Percentiles rank a stretch among this genome's conserved stretches.
phyloP scores from a whole-genome alignment of 2,113 vertebrate genomes.

The Callorhinus ursinus region DNA sequence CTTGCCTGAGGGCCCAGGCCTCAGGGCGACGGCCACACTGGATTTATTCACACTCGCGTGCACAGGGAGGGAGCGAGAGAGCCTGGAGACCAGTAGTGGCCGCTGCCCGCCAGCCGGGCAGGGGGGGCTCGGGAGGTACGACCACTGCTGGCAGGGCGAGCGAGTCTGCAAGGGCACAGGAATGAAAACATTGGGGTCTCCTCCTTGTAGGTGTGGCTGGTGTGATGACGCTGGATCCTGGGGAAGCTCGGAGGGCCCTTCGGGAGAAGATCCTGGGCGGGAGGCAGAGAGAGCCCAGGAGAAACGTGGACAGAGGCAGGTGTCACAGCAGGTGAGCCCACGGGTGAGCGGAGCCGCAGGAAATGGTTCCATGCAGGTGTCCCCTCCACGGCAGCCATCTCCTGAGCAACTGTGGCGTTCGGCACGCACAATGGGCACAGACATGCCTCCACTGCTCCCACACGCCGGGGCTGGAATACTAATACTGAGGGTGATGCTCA shows the following conservation, averaged over 20 bases:
- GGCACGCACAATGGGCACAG: accelerated
- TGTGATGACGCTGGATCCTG: accelerated
- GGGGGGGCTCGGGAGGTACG: not conserved
- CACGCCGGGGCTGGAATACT: accelerated
- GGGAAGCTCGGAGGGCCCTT: too few relatives aligned
- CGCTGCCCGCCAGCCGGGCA: accelerated
- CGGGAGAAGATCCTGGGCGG: not conserved
- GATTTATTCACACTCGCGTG: not conserved
- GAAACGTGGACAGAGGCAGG: accelerated
- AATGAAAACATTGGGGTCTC: accelerated
- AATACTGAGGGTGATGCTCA: accelerated
- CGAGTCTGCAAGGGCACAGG: accelerated
- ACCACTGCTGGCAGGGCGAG: not conserved
- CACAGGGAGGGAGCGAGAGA: not conserved
- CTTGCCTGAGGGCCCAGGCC: not conserved
- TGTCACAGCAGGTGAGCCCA: not conserved
- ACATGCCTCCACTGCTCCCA: accelerated
- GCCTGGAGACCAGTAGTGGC: not conserved
- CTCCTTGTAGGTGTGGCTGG: accelerated
- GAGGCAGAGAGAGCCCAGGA: too few relatives aligned
- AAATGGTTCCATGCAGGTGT: accelerated
- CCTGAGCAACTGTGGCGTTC: accelerated
- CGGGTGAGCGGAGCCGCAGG: not conserved
- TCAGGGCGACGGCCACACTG: not conserved
- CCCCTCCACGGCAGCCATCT: accelerated